These are phyloP conservation scores for Leistus spinibarbis DNA, from an alignment of 2,888 invertebrate genomes.

Conservation along the genomic window DNA sequence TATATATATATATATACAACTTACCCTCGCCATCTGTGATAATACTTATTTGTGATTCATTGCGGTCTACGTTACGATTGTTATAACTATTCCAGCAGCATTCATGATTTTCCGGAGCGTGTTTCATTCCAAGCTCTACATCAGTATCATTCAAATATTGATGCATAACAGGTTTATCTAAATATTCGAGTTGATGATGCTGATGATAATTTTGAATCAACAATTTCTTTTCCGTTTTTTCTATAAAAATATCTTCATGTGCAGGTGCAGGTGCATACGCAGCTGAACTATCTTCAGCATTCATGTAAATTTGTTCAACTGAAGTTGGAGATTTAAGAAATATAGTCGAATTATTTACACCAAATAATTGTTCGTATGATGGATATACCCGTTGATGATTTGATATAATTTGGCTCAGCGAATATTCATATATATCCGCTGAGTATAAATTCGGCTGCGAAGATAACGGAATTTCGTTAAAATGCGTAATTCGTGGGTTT, in stretches of 20 bases:
- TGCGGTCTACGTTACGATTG: not conserved
- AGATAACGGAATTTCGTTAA: not conserved
- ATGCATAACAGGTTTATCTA: not conserved
- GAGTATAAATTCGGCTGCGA: not conserved
- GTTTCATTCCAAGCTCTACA: not conserved
- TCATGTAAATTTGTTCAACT: not conserved
- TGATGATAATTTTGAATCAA: conserved; percentile 1
- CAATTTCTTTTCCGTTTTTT: not conserved
- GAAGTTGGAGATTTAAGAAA: not conserved
- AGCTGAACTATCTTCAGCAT: not conserved
- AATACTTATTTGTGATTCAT: no score
- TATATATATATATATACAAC: no score
- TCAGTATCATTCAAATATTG: not conserved
- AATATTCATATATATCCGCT: not conserved
- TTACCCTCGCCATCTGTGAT: no score
- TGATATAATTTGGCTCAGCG: not conserved
- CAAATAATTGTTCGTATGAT: not conserved
- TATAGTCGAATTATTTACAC: not conserved
- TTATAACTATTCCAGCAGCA: not conserved
- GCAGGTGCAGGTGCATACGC: not conserved
- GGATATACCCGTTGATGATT: not conserved
- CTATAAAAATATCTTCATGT: not conserved
- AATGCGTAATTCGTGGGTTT: not conserved
- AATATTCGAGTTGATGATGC: not conserved
- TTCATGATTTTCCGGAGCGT: not conserved